phyloP scores from a whole-genome alignment of 2,888 invertebrate genomes.

The Myopa testacea region DNA sequence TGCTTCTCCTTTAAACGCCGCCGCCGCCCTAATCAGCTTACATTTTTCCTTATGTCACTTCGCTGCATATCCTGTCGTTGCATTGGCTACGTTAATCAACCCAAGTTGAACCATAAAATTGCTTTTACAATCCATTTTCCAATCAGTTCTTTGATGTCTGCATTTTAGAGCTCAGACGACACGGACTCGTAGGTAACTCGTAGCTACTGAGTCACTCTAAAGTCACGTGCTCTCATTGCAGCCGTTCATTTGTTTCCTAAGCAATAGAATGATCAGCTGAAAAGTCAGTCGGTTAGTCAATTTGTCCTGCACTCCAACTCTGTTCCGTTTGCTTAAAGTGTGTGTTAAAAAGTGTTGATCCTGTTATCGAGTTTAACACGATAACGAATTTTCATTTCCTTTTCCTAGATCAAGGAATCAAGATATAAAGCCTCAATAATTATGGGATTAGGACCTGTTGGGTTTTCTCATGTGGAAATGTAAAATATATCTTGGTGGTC shows the following conservation, averaged over 20 bases:
- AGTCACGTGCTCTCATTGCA: conserved; percentile 11
- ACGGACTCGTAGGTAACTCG: not conserved
- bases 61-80: conserved; percentile 10
- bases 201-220: not conserved
- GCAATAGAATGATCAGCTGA: not conserved
- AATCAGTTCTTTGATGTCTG: not conserved
- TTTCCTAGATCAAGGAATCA: not conserved
- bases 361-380: conserved; percentile 8
- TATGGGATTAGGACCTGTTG: not conserved
- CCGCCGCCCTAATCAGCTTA: conserved; percentile 37
- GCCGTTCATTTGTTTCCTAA: not conserved
- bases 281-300: not conserved
- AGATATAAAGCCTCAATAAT: not conserved
- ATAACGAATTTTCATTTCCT: conserved; percentile 1
- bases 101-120: conserved; percentile 38
- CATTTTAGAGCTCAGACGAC: not conserved
- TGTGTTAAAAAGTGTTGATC: too few species aligned
- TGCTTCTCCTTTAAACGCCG: not conserved
- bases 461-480: not conserved
- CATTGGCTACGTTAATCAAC: conserved; percentile 23
- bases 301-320: not conserved
- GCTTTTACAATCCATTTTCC: conserved; percentile 38
- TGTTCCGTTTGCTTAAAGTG: not conserved
- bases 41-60: conserved; percentile 9
- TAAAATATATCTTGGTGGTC: too few species aligned